Base-by-base conservation (phyloP, 2,113 vertebrate genomes). In the Ictalurus furcatus region DNA sequence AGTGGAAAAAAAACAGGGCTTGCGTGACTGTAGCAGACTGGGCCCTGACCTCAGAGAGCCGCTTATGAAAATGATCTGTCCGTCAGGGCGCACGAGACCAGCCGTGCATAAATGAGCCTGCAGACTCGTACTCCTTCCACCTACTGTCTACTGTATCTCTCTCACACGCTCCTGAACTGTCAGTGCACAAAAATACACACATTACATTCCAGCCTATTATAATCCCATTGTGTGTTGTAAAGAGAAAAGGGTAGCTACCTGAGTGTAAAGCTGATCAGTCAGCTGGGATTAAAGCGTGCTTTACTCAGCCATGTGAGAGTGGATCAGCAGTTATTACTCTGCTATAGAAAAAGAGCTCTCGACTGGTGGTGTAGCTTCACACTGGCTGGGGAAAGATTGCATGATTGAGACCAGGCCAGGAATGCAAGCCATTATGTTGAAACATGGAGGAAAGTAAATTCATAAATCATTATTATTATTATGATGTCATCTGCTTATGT, bases 11-110 rank as follows among this genome's bases (percentile, higher is more conserved):
- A 67, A 91, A 85, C 74, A 85, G 85, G 58, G 87, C 34, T 92
- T 90, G 92, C 92, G 91, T 93, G 92, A 92, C 92, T 92, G 84
- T 25, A 84, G 86, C 81, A 85, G 85, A 90, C 88, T 84, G 84
- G 86, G 85, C 80, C 85, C 65, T 91, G 90, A 93, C 88, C 90
- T 91, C 89, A 91, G 86, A 84, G 84, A 87, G 81, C 88, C 52
- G 71, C 84, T 76, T 84, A 91, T 90, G 91, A 90, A 92, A 92
- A 91, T 78, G 76, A 92, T 91, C 91, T 85, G 89, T 86, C 87
- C 74, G 79, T 91, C 87, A 88, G 54, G 52, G 88, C 56, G 44
- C 52, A 25, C 25, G 76, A 86, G 88, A 89, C 90, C 90, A 87
- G 89, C 82, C 85, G 44, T 89, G 88, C 88, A 87, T 9, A 90